A percentile compares a stretch with the other conserved stretches of the same genome.
These are phyloP conservation scores for Orthonyx spaldingii DNA, from an alignment of 2,113 vertebrate species.

Conservation along the genomic window DNA sequence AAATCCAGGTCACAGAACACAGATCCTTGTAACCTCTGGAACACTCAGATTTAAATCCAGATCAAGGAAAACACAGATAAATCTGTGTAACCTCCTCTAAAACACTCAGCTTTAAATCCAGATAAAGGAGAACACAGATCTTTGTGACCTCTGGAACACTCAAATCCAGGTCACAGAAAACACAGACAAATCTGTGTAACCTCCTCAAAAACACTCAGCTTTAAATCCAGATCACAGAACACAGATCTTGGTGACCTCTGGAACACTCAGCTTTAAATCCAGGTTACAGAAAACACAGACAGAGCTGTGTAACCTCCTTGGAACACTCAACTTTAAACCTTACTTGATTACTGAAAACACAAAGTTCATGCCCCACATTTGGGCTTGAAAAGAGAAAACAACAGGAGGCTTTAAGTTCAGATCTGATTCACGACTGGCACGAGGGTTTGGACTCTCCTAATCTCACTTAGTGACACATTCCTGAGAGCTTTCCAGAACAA, in stretches of 20 bases:
- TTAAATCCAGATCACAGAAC: background rate
- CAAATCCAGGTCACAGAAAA: background rate
- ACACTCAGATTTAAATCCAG: background rate
- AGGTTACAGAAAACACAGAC: fast-evolving
- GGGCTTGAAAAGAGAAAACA: background rate
- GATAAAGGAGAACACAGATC: background rate
- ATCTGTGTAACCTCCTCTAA: background rate
- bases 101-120: background rate
- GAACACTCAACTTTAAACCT: background rate
- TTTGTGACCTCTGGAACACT: fast-evolving
- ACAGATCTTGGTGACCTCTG: background rate
- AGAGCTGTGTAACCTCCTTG: background rate
- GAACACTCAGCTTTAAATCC: background rate
- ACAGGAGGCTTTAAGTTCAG: fast-evolving
- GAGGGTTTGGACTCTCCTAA: background rate
- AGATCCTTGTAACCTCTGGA: no score
- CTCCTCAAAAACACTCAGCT: background rate
- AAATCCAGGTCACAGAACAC: background rate
- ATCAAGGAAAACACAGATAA: fast-evolving
- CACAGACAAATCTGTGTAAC: background rate
- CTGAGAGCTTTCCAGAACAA: no score
- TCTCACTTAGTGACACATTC: background rate
- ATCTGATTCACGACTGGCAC: no score
- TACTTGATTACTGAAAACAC: no score
- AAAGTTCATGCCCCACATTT: fast-evolving